These are phyloP conservation scores for Gasterosteus nipponicus DNA, from an alignment of 2,113 vertebrate genomes.

Conservation along the genomic window DNA sequence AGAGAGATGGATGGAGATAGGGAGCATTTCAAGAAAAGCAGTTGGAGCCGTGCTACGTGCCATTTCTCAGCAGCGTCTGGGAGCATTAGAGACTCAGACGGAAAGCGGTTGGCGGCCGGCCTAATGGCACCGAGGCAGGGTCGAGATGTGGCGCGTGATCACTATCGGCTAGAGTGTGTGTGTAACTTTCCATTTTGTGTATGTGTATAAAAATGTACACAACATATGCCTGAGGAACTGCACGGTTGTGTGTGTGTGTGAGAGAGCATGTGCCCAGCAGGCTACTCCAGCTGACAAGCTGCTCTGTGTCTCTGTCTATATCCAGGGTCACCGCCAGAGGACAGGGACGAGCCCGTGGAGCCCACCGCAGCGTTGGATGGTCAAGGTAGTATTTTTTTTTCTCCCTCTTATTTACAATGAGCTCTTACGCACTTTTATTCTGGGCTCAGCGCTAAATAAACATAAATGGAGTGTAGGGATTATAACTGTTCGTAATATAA, in stretches of 20 bases:
- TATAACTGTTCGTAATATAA: background rate
- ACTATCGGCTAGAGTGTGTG: slow-evolving; percentile 54
- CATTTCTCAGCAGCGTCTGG: slow-evolving; percentile 63
- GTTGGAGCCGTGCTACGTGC: slow-evolving; percentile 58
- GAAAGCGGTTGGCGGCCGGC: slow-evolving; percentile 60
- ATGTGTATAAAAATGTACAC: slow-evolving; percentile 20
- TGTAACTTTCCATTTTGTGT: slow-evolving; percentile 22
- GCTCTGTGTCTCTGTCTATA: slow-evolving; percentile 6
- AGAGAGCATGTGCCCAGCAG: background rate
- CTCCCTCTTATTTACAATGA: background rate
- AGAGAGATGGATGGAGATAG: slow-evolving; percentile 2
- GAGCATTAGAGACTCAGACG: slow-evolving; percentile 42
- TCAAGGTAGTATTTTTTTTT: background rate
- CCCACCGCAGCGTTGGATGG: background rate
- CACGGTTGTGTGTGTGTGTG: background rate
- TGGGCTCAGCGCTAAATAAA: background rate
- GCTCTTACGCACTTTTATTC: background rate
- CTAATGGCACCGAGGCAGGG: slow-evolving; percentile 64
- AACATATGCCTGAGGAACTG: slow-evolving; percentile 3
- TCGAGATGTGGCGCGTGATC: slow-evolving; percentile 51
- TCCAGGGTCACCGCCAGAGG: background rate
- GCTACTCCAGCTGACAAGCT: background rate
- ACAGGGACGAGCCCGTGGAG: background rate
- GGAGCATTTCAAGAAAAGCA: slow-evolving; percentile 19
- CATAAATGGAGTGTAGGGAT: too few relatives aligned